Conservation (phyloP, 1,140 invertebrate species). For the Cydia splendana region DNA sequence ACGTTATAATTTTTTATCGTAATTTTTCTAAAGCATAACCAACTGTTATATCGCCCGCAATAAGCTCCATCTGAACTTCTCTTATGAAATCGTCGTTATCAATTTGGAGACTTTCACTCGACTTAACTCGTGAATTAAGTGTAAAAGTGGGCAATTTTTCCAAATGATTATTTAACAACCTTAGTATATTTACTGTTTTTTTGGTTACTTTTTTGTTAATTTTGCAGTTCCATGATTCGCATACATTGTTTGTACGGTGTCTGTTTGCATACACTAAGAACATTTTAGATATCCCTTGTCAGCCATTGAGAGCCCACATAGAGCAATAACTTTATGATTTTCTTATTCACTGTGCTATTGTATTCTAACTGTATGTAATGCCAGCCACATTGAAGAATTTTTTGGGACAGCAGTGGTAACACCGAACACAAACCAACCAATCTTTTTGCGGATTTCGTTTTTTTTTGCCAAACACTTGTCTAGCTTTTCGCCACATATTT, state of each 20-base stretch:
- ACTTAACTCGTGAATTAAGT: constrained; percentile 1
- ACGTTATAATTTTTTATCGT: not conserved
- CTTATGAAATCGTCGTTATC: constrained; percentile 20
- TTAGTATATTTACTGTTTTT: not conserved
- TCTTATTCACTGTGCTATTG: constrained; percentile 6
- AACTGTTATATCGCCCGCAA: constrained; percentile 24
- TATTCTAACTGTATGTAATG: not conserved
- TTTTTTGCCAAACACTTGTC: not conserved
- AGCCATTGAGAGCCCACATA: constrained; percentile 24
- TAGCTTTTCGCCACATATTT: not conserved
- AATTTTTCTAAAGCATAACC: constrained; percentile 22
- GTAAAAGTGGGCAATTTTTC: constrained; percentile 19
- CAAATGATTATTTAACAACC: constrained; percentile 28
- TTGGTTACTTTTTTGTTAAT: constrained; percentile 16
- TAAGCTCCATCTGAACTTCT: constrained; percentile 30
- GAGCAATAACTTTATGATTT: not conserved
- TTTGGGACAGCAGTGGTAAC: not conserved
- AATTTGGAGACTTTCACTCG: no score
- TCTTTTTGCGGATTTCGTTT: not conserved
- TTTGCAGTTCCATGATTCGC: constrained; percentile 22
- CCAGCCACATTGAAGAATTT: not conserved
- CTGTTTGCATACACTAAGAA: constrained; percentile 16
- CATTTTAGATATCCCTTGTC: constrained; percentile 20
- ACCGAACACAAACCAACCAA: not conserved
- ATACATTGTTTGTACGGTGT: constrained; percentile 22